These are phyloP conservation scores for Microcebus ravelobensis DNA, from an alignment of 2,113 vertebrate genomes.

Conservation along the genomic window DNA sequence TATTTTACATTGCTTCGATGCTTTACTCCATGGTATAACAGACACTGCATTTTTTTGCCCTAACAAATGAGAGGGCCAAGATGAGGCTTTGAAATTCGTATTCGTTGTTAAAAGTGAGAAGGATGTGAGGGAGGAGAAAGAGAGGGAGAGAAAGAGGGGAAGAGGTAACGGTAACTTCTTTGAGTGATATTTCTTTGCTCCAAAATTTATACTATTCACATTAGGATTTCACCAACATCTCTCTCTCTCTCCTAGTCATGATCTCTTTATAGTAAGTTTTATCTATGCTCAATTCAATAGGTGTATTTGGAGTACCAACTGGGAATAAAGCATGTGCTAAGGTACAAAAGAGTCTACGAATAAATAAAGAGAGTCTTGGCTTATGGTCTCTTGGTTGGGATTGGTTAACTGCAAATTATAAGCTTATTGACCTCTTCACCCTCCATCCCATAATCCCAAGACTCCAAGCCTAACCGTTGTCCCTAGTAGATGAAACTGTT, in stretches of 20 bases:
- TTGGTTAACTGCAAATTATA: background rate
- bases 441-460: background rate
- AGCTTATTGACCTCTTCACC: background rate
- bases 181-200: slow-evolving; percentile 25
- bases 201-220: background rate
- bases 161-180: background rate
- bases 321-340: background rate
- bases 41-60: slow-evolving; percentile 21
- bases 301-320: background rate
- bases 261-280: background rate
- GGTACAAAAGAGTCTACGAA: background rate
- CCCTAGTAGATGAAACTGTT: background rate
- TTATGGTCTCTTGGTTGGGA: background rate
- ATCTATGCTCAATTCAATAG: background rate
- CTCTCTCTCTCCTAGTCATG: background rate
- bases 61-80: slow-evolving; percentile 50
- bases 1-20: slow-evolving; percentile 45
- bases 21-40: background rate
- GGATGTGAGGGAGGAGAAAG: background rate
- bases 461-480: background rate
- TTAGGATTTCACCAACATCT: background rate
- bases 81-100: slow-evolving; percentile 56
- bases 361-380: background rate
- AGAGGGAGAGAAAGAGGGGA: background rate
- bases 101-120: slow-evolving; percentile 54